These are phyloP conservation scores for Monochamus alternatus DNA, from an alignment of 2,888 invertebrate genomes.

Conservation along the genomic window DNA sequence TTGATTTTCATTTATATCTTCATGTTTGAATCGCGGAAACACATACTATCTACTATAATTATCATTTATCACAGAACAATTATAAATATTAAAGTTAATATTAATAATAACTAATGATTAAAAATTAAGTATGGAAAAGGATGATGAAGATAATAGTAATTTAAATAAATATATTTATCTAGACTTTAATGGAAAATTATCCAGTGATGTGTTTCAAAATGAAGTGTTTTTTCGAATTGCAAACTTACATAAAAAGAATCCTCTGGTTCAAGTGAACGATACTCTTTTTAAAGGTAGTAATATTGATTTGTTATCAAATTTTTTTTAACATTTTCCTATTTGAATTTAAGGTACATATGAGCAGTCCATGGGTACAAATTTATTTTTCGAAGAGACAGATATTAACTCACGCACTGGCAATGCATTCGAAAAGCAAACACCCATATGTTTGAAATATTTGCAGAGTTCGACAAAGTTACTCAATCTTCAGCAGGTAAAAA, in stretches of 20 bases:
- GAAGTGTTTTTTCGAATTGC: slow-evolving; percentile 65
- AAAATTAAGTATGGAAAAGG: neutral
- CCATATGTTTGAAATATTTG: slow-evolving; percentile 76
- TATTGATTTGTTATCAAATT: neutral
- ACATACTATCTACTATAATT: no score
- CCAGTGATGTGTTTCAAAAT: slow-evolving; percentile 60
- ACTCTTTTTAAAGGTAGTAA: slow-evolving; percentile 64
- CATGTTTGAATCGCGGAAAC: no score
- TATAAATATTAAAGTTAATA: no score
- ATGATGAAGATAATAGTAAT: slow-evolving; percentile 11
- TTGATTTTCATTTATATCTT: no score
- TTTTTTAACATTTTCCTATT: slow-evolving; percentile 39
- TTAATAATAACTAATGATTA: no score
- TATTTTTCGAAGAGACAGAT: slow-evolving; percentile 81
- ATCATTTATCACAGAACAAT: no score
- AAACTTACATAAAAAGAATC: slow-evolving; percentile 62
- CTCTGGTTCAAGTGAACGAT: slow-evolving; percentile 66
- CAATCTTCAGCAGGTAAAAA: slow-evolving; percentile 80
- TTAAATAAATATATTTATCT: slow-evolving; percentile 60
- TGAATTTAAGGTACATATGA: slow-evolving; percentile 78
- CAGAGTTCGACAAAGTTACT: slow-evolving; percentile 80
- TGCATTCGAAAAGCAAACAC: slow-evolving; percentile 69
- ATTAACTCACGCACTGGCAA: slow-evolving; percentile 62
- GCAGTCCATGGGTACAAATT: slow-evolving; percentile 80
- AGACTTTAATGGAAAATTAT: slow-evolving; percentile 64